A percentile compares a stretch with the other conserved stretches of the same genome.
These are phyloP conservation scores for Dendroctonus valens DNA, from an alignment of 1,140 invertebrate genomes.

Conservation along the genomic window DNA sequence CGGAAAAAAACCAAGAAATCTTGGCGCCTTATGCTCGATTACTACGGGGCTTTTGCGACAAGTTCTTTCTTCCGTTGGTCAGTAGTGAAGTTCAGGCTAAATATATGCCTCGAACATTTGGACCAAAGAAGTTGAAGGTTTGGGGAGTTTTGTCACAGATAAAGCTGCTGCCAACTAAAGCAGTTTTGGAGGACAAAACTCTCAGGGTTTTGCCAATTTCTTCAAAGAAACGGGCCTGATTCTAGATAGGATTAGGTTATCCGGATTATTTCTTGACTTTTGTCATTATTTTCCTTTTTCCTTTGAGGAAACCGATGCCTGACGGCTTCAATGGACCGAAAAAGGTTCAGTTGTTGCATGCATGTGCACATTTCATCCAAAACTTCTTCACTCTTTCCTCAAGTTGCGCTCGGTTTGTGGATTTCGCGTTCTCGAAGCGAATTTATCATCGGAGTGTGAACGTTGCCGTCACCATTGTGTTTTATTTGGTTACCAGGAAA, in stretches of 20 bases:
- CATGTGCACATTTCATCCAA: too few species aligned
- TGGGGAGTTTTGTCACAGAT: background rate
- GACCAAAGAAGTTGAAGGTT: background rate
- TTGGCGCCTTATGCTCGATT: background rate
- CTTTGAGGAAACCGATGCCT: too few species aligned
- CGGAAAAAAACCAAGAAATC: background rate
- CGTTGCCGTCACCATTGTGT: background rate
- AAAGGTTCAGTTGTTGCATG: too few species aligned
- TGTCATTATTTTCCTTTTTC: constrained; percentile 21
- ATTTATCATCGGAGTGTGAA: too few species aligned
- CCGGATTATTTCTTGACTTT: constrained; percentile 20
- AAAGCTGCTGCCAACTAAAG: background rate
- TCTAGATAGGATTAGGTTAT: background rate
- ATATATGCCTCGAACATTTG: too few species aligned
- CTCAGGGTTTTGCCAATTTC: background rate
- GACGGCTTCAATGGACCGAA: too few species aligned
- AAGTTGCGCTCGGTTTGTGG: too few species aligned
- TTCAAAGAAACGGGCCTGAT: background rate
- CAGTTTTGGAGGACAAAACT: background rate
- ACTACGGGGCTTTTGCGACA: background rate
- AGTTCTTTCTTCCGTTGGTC: too few species aligned
- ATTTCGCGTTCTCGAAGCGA: too few species aligned
- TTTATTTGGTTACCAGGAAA: constrained; percentile 17
- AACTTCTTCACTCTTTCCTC: too few species aligned
- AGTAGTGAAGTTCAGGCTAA: too few species aligned